A percentile compares a stretch with the other conserved stretches of the same genome.
These are phyloP conservation scores for Sebastes wilsoni DNA, from an alignment of 2,797 vertebrate species.

Conservation along the genomic window DNA sequence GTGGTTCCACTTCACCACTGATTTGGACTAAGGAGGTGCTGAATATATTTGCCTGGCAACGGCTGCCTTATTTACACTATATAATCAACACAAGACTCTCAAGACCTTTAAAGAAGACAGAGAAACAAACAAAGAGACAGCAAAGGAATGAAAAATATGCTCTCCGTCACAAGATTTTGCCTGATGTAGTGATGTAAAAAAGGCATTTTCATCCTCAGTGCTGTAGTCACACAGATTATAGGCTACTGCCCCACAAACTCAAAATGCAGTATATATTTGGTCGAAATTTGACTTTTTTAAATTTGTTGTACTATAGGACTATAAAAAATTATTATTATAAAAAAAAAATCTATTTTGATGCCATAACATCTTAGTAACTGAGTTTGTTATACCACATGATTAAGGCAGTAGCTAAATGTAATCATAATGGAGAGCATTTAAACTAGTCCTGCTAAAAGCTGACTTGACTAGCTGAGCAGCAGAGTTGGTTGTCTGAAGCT, in stretches of 20 bases:
- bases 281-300: neutral
- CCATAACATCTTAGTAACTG: neutral
- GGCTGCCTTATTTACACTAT: constrained; percentile 38
- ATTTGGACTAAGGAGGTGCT: constrained; percentile 13
- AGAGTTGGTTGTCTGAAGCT: neutral
- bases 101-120: neutral
- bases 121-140: neutral
- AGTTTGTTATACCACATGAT: neutral
- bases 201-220: no score
- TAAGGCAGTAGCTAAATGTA: neutral
- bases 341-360: neutral
- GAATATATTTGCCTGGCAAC: constrained; percentile 44
- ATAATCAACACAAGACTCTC: constrained; percentile 10
- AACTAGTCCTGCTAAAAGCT: neutral
- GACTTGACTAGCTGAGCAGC: neutral
- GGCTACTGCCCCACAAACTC: no score
- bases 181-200: neutral
- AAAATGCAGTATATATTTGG: neutral
- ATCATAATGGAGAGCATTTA: neutral
- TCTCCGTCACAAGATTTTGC: neutral
- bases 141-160: neutral
- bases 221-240: neutral
- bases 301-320: neutral
- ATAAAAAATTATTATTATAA: no score
- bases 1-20: constrained; percentile 23